Evolutionary conservation across 1,140 invertebrate genomes (phyloP).

Genomic region (Neodiprion fabricii): DNA sequence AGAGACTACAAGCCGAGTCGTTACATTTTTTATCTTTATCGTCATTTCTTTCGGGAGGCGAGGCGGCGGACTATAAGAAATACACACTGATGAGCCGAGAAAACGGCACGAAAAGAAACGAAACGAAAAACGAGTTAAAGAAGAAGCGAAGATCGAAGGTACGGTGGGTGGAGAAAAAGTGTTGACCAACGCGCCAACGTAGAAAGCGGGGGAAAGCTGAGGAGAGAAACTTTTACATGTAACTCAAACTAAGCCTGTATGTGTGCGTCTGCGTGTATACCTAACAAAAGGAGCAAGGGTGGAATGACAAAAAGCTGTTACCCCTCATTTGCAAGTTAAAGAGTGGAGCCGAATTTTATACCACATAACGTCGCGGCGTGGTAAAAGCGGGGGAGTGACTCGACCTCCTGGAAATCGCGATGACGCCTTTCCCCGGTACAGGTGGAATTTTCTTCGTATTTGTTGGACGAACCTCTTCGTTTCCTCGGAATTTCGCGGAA

Average conservation of each 20-base stretch:
- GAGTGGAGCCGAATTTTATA: neutral
- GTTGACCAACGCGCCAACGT: neutral
- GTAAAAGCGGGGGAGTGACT: neutral
- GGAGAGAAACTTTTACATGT: neutral
- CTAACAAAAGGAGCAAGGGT: neutral
- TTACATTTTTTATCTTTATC: no score
- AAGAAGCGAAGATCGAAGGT: neutral
- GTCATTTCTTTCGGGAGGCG: no score
- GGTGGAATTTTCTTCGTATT: no score
- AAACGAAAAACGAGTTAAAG: neutral
- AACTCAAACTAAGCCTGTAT: neutral
- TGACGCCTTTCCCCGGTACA: no score
- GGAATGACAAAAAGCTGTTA: slow-evolving; percentile 7
- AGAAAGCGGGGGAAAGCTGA: neutral
- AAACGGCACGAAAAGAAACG: neutral
- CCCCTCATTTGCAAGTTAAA: slow-evolving; percentile 7
- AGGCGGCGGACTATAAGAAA: neutral
- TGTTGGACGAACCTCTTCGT: no score
- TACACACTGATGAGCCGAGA: neutral
- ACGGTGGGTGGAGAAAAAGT: neutral
- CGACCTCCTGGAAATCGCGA: no score
- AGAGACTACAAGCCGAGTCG: no score
- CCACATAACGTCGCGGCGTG: neutral
- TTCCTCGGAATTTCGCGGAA: no score
- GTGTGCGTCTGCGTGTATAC: no score